Conservation (phyloP, 2,113 vertebrate genomes). For the Progne subis region DNA sequence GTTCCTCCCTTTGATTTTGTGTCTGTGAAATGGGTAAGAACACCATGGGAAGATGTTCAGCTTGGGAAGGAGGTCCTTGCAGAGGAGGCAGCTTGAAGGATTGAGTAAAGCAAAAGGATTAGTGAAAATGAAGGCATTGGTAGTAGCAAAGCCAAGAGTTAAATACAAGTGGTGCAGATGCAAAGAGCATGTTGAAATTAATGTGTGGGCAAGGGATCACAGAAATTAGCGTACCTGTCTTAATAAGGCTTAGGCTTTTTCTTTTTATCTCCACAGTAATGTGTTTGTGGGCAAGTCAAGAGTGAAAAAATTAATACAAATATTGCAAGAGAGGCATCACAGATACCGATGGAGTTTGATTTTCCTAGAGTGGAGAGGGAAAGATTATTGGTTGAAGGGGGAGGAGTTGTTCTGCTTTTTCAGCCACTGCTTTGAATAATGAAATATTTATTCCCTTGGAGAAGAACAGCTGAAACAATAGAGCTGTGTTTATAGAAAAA, state of each 20-base stretch:
- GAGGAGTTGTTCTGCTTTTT: slow-evolving; percentile 46
- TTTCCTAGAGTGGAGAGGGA: not conserved
- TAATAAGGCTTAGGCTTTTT: not conserved
- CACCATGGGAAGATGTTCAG: not conserved
- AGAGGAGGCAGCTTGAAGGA: not conserved
- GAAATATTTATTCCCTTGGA: slow-evolving; percentile 72
- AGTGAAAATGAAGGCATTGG: not conserved
- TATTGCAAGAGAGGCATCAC: not conserved
- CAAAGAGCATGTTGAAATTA: not conserved
- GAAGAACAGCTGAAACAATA: slow-evolving; percentile 74
- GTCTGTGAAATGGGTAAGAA: not conserved
- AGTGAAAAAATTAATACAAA: not conserved
- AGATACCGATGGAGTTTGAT: not conserved
- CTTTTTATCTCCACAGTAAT: not conserved
- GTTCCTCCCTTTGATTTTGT: not conserved
- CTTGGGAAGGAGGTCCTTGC: not conserved
- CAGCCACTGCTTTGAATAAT: slow-evolving; percentile 67
- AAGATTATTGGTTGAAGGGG: not conserved
- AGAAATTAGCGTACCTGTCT: not conserved
- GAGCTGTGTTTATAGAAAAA: slow-evolving; percentile 77
- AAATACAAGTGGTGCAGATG: not conserved
- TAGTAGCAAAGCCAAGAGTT: not conserved
- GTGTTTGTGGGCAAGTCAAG: not conserved
- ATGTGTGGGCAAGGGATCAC: not conserved
- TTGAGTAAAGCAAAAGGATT: not conserved